Evolutionary conservation across 2,888 invertebrate genomes (phyloP), one percentile per base, ranked within the genome.

Genomic region (Pediacus dermestoides): DNA sequence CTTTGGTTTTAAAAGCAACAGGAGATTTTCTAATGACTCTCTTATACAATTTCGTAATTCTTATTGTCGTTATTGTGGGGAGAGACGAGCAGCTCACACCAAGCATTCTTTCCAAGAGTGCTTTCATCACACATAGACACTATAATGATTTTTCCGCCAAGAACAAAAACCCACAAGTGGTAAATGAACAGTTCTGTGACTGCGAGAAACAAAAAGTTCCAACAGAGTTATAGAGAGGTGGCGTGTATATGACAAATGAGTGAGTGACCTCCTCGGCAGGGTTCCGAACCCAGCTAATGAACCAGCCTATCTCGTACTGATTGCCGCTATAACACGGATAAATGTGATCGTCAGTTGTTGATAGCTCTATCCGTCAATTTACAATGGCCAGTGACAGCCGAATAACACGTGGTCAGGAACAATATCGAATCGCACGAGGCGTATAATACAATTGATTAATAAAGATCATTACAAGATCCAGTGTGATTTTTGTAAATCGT

Each of bases 331-430:
- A 60, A 60, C 28, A 28, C 55, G 60, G 57, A 64, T 58, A 63
- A 61, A 63, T 65, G 63, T 50, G 61, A 59, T 60, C 64, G 61
- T 60, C 64, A 63, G 61, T 56, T 52, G 60, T 56, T 64, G 64
- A 66, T 65, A 62, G 64, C 64, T 66, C 63, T 60, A 66, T 66
- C 63, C 46, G 63, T 67, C 65, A 63, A 57, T 46, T 28, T 47
- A 65, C 63, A 65, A 64, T 55, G 55, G 52, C 36, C 48, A 51
- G 44, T 53, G 61, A 61, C 58, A 59, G 61, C 43, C 52, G 54
- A 56, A 59, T 55, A 58, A 57, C 56, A 50, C 52, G 46, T 51
- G 53, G 47, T 53, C 42, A 50, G 39, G 53, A 61, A 60, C 55
- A 57, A 58, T 63, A 60, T 56, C 57, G 59, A 58, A 58, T 57